Base-by-base conservation (phyloP, 2,888 invertebrate genomes). In the Stenurella melanura region DNA sequence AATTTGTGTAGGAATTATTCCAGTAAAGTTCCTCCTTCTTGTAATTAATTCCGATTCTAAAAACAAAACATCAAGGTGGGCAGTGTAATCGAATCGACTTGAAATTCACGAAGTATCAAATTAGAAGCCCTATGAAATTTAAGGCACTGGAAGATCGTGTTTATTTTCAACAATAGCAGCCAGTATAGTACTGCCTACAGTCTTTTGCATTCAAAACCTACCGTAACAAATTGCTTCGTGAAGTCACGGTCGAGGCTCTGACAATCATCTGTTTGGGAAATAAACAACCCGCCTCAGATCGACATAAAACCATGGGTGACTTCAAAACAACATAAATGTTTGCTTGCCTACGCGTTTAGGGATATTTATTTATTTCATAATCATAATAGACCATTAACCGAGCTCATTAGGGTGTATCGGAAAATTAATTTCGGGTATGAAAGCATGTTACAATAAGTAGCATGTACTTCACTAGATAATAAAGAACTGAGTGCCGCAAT, bases 231-330 rank as follows among this genome's bases (percentile, higher is more conserved):
- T 74, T 74, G 57, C 74, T 38, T 64, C 73, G 58, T 58, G 38
- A 38, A 66, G 73, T 73, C 73, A 73, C 66, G 73, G 58, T 66
- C 58, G 60, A 42, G 57, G 26, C 74, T 67, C n/a, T 38, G 38
- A 64, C 64, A 30, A 73, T 73, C 73, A 67, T 74, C 74, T 74
- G 67, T 74, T 74, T 67, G 60, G 67, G 67, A 74, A 74, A 74
- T 74, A 67, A 74, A 74, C 60, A 56, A 74, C 30, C 58, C 34
- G 57, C 69, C 57, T 50, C 30, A 42, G 42, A 67, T 67, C 21
- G 19, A 67, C 66, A 34, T 26, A 17, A n/a, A 26, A 61, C 34
- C 34, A 57, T 69, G 15, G 30, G 34, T 58, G 57, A 68, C 30
- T 54, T 2, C 3, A 3, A 21, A 30, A 34, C 17, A 1, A 34